Evolutionary conservation across 2,797 vertebrate species (phyloP).

Genomic region (Hoplostethus mediterraneus): DNA sequence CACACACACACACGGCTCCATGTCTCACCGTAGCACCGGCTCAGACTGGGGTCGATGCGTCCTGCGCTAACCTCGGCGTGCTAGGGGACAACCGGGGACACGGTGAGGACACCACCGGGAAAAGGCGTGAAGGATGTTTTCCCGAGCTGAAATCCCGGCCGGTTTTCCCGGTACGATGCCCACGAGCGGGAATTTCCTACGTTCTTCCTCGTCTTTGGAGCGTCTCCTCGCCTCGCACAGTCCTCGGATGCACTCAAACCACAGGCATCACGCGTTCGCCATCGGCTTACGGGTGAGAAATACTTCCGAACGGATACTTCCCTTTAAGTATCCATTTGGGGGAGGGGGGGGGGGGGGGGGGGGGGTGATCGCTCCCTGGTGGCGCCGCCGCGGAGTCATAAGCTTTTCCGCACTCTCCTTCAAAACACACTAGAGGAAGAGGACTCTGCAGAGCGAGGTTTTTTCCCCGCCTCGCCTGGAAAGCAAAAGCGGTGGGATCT

Average conservation of each 20-base stretch:
- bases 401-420: slow-evolving; percentile 53
- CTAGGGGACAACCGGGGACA: slow-evolving; percentile 13
- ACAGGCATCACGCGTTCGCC: slow-evolving; percentile 28
- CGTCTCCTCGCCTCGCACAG: slow-evolving; percentile 34
- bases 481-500: slow-evolving; percentile 53
- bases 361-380: slow-evolving; percentile 58
- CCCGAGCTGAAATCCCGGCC: slow-evolving; percentile 18
- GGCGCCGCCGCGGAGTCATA: slow-evolving; percentile 64
- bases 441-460: slow-evolving; percentile 31
- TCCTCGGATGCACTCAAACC: slow-evolving; percentile 70
- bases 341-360: slow-evolving; percentile 54
- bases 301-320: slow-evolving; percentile 51
- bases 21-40: slow-evolving; percentile 35
- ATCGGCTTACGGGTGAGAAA: slow-evolving; percentile 56
- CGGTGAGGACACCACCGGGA: not conserved
- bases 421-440: slow-evolving; percentile 59
- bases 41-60: slow-evolving; percentile 54
- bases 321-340: slow-evolving; percentile 66
- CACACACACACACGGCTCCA: too few relatives aligned
- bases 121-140: slow-evolving; percentile 60
- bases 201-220: slow-evolving; percentile 35
- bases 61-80: slow-evolving; percentile 46
- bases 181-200: not conserved
- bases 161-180: slow-evolving; percentile 46
- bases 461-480: slow-evolving; percentile 38